These are phyloP conservation scores for Epinephelus cyanopodus DNA, from an alignment of 2,113 vertebrate genomes.

Conservation along the genomic window DNA sequence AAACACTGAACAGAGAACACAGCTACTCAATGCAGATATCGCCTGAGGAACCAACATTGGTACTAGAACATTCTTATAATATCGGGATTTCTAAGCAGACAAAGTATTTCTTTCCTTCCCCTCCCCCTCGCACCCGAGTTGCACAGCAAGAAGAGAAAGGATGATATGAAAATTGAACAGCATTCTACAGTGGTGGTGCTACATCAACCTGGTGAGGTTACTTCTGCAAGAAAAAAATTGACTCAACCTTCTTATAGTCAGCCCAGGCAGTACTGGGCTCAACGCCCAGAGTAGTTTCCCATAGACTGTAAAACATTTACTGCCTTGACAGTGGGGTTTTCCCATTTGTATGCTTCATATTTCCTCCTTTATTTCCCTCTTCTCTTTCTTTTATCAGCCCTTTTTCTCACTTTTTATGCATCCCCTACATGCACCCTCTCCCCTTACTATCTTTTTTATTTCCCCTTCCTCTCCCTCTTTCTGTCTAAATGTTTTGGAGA, in stretches of 20 bases:
- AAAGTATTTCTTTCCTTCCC: constrained; percentile 12
- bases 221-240: constrained; percentile 37
- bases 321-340: constrained; percentile 55
- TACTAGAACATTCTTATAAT: neutral
- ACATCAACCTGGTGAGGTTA: constrained; percentile 51
- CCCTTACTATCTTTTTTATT: constrained; percentile 13
- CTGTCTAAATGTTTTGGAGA: constrained; percentile 37
- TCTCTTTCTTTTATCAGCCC: constrained; percentile 49
- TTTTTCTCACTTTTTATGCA: constrained; percentile 21
- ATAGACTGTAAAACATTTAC: constrained; percentile 67
- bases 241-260: constrained; percentile 40
- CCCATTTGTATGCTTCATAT: constrained; percentile 52
- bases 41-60: neutral
- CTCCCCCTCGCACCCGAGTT: neutral
- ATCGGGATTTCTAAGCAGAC: constrained; percentile 7
- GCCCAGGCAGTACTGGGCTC: constrained; percentile 51
- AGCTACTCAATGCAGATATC: neutral
- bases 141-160: constrained; percentile 25
- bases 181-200: constrained; percentile 34
- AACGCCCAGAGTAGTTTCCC: constrained; percentile 59
- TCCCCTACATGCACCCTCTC: neutral
- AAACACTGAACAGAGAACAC: neutral
- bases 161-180: constrained; percentile 41
- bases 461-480: neutral
- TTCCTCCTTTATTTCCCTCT: constrained; percentile 23